Conservation (phyloP, 1,140 invertebrate genomes). For the Drosophila kepulauana region DNA sequence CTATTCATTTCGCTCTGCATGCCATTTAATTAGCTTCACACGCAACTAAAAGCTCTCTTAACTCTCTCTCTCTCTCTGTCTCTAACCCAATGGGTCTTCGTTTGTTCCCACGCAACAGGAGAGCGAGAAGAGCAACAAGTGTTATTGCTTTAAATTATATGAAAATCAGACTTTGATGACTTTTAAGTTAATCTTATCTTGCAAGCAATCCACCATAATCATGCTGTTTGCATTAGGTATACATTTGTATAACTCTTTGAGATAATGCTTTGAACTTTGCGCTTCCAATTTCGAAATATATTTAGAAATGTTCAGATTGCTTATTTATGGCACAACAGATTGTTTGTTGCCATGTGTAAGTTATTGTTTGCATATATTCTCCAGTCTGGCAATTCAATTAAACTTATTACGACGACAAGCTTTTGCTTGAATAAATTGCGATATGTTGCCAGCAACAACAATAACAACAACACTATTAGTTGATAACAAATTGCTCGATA, state of each 20-base stretch:
- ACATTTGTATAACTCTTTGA: slow-evolving; percentile 19
- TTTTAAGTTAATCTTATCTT: slow-evolving; percentile 36
- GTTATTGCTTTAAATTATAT: slow-evolving; percentile 2
- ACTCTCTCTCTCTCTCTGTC: neutral
- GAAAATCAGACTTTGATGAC: slow-evolving; percentile 10
- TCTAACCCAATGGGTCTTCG: neutral
- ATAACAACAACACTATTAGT: slow-evolving; percentile 21
- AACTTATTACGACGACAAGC: slow-evolving; percentile 46
- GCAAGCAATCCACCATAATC: neutral
- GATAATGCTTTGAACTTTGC: slow-evolving; percentile 37
- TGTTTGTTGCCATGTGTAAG: slow-evolving; percentile 46
- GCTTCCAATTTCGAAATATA: slow-evolving; percentile 21
- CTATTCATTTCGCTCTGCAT: slow-evolving; percentile 6
- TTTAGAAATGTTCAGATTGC: slow-evolving; percentile 12
- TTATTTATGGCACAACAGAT: slow-evolving; percentile 19
- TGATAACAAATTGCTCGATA: slow-evolving; percentile 13
- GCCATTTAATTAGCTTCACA: slow-evolving; percentile 21
- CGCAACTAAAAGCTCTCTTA: slow-evolving; percentile 19
- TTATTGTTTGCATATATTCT: slow-evolving; percentile 29
- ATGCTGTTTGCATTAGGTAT: slow-evolving; percentile 1
- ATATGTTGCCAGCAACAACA: slow-evolving; percentile 38
- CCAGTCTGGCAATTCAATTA: slow-evolving; percentile 65
- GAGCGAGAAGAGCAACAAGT: slow-evolving; percentile 34
- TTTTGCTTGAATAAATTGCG: slow-evolving; percentile 25
- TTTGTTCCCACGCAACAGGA: neutral